Percentiles rank a stretch among this genome's conserved stretches.
Conservation (phyloP, 2,113 vertebrate genomes). For the Acrocephalus arundinaceus region DNA sequence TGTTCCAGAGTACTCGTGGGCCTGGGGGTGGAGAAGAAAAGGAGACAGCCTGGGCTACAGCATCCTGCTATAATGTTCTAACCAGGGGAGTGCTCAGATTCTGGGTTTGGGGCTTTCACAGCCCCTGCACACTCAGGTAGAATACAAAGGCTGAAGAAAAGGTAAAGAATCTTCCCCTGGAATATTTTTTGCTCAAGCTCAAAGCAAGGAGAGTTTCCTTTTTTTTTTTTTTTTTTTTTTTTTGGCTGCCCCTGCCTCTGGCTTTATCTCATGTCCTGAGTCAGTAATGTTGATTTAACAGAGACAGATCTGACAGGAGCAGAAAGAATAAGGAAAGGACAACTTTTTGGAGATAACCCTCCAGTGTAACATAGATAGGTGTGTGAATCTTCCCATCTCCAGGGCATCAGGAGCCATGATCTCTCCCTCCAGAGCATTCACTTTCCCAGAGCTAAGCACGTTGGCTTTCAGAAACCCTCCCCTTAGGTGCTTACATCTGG, state of each 20-base stretch:
- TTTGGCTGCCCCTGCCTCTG: neutral
- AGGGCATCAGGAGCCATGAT: neutral
- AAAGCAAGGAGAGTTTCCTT: neutral
- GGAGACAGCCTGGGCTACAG: neutral
- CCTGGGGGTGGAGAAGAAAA: neutral
- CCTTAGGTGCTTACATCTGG: neutral
- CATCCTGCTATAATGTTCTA: neutral
- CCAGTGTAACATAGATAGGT: neutral
- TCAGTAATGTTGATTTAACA: conserved; percentile 1
- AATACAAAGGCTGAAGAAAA: neutral
- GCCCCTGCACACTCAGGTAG: neutral
- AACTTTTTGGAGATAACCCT: neutral
- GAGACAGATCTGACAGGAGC: neutral
- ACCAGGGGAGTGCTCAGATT: accelerated
- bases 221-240: neutral
- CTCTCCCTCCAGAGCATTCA: conserved; percentile 5
- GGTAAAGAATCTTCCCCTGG: neutral
- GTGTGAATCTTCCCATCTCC: neutral
- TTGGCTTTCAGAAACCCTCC: neutral
- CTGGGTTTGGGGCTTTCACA: neutral
- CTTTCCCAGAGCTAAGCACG: neutral
- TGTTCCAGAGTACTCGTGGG: neutral
- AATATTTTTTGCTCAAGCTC: neutral
- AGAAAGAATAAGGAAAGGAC: neutral
- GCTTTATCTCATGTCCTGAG: neutral